Conservation (phyloP, 2,888 invertebrate species). For the Melinaea menophilus region DNA sequence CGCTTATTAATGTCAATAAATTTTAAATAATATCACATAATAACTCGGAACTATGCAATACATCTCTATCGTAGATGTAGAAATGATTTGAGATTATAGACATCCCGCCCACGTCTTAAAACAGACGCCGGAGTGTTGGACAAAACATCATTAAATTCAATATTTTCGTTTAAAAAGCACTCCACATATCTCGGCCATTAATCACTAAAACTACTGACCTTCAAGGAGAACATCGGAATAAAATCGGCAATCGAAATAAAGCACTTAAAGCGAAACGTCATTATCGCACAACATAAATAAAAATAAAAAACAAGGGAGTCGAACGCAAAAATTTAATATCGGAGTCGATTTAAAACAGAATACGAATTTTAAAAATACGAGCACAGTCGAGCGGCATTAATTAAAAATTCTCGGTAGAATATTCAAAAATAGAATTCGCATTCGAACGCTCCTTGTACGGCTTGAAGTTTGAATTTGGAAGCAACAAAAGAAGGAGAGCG, state of each 20-base stretch:
- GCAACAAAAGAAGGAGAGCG: constrained; percentile 75
- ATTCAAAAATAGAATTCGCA: constrained; percentile 78
- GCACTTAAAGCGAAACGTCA: constrained; percentile 78
- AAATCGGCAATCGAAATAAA: constrained; percentile 78
- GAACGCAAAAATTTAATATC: constrained; percentile 78
- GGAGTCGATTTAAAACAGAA: constrained; percentile 76
- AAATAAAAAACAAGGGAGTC: constrained; percentile 67
- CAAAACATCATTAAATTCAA: constrained; percentile 77
- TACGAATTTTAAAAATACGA: constrained; percentile 76
- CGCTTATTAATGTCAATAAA: constrained; percentile 44
- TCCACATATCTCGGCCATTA: constrained; percentile 75
- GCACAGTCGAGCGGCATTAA: constrained; percentile 74
- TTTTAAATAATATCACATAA: constrained; percentile 41
- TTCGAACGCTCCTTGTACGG: constrained; percentile 77
- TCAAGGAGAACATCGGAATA: constrained; percentile 75
- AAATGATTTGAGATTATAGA: constrained; percentile 37
- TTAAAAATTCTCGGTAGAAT: constrained; percentile 79
- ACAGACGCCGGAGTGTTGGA: constrained; percentile 51
- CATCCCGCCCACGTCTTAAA: constrained; percentile 51
- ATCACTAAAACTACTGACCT: constrained; percentile 77
- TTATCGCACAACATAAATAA: constrained; percentile 78
- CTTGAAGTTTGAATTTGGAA: constrained; percentile 76
- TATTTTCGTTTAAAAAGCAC: constrained; percentile 77
- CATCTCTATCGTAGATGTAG: constrained; percentile 27
- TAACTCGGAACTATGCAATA: constrained; percentile 20